Percentiles rank a stretch among this genome's conserved stretches.
Conservation (phyloP, 2,113 vertebrate genomes). For the Chaetorhynchus papuensis region DNA sequence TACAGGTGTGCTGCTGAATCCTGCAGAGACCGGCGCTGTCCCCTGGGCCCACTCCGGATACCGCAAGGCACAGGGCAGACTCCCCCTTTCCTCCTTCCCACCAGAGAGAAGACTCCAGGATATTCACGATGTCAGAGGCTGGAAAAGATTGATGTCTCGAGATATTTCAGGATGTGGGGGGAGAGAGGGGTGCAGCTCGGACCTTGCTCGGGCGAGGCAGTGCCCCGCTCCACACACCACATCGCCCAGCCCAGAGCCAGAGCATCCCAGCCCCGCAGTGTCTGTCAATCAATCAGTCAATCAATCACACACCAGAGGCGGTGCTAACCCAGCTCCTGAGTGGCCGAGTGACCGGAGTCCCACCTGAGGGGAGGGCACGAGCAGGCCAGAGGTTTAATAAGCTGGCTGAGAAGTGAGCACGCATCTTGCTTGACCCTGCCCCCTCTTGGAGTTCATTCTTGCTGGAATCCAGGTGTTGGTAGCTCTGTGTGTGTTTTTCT, state of each 20-base stretch:
- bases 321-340: neutral
- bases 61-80: neutral
- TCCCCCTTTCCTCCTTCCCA: neutral
- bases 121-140: neutral
- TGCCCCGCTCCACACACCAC: neutral
- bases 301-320: neutral
- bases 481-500: no score
- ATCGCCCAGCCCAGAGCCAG: neutral
- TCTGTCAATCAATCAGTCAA: neutral
- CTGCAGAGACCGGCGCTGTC: neutral
- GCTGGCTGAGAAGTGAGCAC: neutral
- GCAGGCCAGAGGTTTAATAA: neutral
- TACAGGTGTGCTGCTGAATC: neutral
- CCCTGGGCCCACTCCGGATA: neutral
- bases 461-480: neutral
- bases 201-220: accelerated
- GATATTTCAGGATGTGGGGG: neutral
- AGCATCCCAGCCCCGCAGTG: neutral
- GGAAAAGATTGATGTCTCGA: no score
- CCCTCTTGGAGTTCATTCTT: accelerated
- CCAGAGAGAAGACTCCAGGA: neutral
- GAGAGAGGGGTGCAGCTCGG: accelerated
- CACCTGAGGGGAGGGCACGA: neutral
- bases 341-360: neutral
- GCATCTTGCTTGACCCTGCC: neutral